Base-by-base conservation (phyloP, 23 tunicate species). In the Halocynthia roretzi region DNA sequence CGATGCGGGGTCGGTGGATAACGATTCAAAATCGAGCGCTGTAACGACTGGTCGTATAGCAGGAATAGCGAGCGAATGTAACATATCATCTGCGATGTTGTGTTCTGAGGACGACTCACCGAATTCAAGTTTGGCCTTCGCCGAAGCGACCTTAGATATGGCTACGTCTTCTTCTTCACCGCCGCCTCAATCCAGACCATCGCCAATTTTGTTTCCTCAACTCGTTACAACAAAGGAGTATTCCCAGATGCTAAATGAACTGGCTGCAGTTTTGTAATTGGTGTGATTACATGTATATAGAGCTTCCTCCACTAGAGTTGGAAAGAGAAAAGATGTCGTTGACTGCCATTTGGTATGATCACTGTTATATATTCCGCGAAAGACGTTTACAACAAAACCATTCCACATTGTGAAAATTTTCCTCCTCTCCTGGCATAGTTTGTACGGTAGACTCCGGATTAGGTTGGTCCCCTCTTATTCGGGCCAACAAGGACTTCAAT, bases 201-300 rank as follows among this genome's bases (percentile, higher is more conserved):
- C 88, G 20, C 64, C 60, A 8, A 53, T 74, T 53, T 48, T 89
- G 53, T 31, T 31, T 31, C 96, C 96, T 10, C 96, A 83, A 19
- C 56, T 88, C 21, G 68, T 67, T 2, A 68, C 82, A 49, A 87
- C 78, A 67, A 74, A 74, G 56, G 95, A 88, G 22, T 88, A 78
- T 53, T 89, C 96, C 58, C 96, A 89, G 63, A 77, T 89, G 84
- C 66, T 89, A 19, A 62, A 84, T 9, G 84, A 89, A 31, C 83
- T 89, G 31, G 84, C 96, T 31, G 88, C 96, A n/a, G 84, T 80
- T 18, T 58, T 84, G 6, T 84, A 54, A 48, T 48, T 8, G 31
- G 31, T 10, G 48, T n/a, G n/a, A 58, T 58, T 58, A n/a, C 63
- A 58, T 14, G 17, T 58, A 58, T 15, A 58, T n/a, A 58, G 62